Evolutionary conservation across 1,140 invertebrate species (phyloP).

Genomic region (Drosophila seguyi): DNA sequence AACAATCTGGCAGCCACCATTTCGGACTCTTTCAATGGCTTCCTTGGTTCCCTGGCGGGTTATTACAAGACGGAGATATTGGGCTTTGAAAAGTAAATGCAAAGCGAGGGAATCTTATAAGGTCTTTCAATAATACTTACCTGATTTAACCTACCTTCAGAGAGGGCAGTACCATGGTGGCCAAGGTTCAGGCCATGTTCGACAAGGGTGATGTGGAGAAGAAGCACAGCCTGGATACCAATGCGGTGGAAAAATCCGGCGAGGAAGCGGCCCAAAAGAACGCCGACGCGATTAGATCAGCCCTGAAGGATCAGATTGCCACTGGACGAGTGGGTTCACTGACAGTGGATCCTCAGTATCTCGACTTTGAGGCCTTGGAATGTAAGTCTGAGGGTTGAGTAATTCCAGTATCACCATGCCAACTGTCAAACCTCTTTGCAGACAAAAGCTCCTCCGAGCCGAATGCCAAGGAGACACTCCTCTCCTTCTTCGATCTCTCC

Average conservation of each 20-base stretch:
- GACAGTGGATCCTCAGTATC: slow-evolving; percentile 91
- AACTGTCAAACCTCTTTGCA: slow-evolving; percentile 2
- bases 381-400: slow-evolving; percentile 83
- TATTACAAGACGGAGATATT: slow-evolving; percentile 90
- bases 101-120: background rate
- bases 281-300: slow-evolving; percentile 86
- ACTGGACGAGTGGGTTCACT: slow-evolving; percentile 91
- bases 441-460: slow-evolving; percentile 64
- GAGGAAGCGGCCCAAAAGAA: slow-evolving; percentile 81
- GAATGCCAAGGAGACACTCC: slow-evolving; percentile 74
- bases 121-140: background rate
- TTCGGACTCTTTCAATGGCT: slow-evolving; percentile 87
- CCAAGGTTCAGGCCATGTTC: slow-evolving; percentile 89
- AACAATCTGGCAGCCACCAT: slow-evolving; percentile 90
- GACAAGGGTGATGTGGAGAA: slow-evolving; percentile 89
- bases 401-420: background rate
- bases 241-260: slow-evolving; percentile 80
- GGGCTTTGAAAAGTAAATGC: slow-evolving; percentile 90
- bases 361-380: slow-evolving; percentile 89
- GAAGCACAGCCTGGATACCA: slow-evolving; percentile 85
- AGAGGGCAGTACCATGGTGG: slow-evolving; percentile 87
- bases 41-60: slow-evolving; percentile 89
- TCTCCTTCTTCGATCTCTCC: slow-evolving; percentile 87
- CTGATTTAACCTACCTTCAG: slow-evolving; percentile 71
- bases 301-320: slow-evolving; percentile 89